Conservation (phyloP, 1,140 invertebrate species). For the Cotesia glomerata region DNA sequence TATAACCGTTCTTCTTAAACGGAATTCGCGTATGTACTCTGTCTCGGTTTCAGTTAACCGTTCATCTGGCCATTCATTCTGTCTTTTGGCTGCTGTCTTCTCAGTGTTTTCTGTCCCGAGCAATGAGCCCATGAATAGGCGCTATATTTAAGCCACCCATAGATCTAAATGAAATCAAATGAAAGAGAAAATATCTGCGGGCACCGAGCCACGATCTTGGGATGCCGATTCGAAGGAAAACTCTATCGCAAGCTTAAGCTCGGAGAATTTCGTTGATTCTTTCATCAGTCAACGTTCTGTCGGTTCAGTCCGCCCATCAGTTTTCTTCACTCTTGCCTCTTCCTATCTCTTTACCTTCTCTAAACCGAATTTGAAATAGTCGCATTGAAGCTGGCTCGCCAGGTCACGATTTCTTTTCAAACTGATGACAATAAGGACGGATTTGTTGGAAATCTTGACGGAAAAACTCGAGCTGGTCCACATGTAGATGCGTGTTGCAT, state of each 20-base stretch:
- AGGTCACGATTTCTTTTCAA: constrained; percentile 25
- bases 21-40: not conserved
- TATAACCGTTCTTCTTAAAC: not conserved
- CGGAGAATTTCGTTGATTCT: not conserved
- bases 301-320: not conserved
- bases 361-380: not conserved
- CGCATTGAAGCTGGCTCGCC: not conserved
- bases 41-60: not conserved
- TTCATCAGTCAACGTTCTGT: not conserved
- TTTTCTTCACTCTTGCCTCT: not conserved
- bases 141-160: constrained; percentile 21
- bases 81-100: not conserved
- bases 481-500: not conserved
- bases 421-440: constrained; percentile 20
- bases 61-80: no score
- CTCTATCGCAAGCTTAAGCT: not conserved
- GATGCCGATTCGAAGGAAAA: constrained; percentile 14
- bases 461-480: not conserved
- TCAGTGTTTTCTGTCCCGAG: constrained; percentile 2
- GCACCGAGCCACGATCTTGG: constrained; percentile 7
- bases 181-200: not conserved
- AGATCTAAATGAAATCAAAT: not conserved
- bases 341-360: not conserved
- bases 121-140: constrained; percentile 25
- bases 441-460: constrained; percentile 19